A percentile compares a stretch with the other conserved stretches of the same genome.
These are phyloP conservation scores for Charina bottae DNA, from an alignment of 2,113 vertebrate species.

Conservation along the genomic window DNA sequence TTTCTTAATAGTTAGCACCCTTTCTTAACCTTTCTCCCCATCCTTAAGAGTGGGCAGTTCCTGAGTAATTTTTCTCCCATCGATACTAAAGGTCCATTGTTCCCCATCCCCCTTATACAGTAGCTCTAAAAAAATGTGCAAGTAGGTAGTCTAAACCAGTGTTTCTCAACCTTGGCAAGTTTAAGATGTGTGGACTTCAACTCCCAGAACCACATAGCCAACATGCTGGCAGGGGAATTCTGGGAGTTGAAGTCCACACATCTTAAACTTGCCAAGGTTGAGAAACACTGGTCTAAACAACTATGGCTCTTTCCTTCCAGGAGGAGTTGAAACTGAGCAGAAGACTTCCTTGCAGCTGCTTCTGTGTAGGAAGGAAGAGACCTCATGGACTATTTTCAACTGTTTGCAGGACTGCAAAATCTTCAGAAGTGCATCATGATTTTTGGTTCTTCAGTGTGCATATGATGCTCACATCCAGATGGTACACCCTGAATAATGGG, in stretches of 20 bases:
- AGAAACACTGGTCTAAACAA: constrained; percentile 25
- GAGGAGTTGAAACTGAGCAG: constrained; percentile 46
- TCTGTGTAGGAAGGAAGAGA: constrained; percentile 44
- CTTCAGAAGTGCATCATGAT: accelerated
- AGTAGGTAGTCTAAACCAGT: constrained; percentile 20
- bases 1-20: neutral
- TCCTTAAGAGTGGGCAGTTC: neutral
- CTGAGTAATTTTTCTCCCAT: neutral
- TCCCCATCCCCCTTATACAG: neutral
- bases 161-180: too few relatives aligned
- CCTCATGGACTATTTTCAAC: constrained; percentile 41
- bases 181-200: too few relatives aligned
- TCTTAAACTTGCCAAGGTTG: too few relatives aligned
- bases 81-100: neutral
- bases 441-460: constrained; percentile 22
- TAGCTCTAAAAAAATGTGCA: neutral
- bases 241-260: too few relatives aligned
- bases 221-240: too few relatives aligned
- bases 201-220: too few relatives aligned
- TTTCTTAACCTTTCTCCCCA: neutral
- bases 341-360: constrained; percentile 54
- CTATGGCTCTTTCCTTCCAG: constrained; percentile 12
- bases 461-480: constrained; percentile 50
- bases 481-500: neutral
- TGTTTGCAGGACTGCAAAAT: constrained; percentile 41